Evolutionary conservation across 2,113 vertebrate species (phyloP).

Genomic region (Paramormyrops kingsleyae): DNA sequence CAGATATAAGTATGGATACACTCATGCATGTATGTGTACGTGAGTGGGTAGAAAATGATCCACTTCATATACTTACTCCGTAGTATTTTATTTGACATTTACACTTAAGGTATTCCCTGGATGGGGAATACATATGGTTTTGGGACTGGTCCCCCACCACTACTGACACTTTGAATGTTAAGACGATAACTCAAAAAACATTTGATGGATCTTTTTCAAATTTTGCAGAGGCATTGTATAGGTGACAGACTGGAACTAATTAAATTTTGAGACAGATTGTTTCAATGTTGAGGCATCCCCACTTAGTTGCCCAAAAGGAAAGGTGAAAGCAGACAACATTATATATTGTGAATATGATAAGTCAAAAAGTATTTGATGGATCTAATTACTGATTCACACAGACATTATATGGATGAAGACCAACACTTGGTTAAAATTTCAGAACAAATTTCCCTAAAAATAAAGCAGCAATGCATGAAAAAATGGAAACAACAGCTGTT

Average conservation of each 20-base stretch:
- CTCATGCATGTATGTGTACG: slow-evolving; percentile 1
- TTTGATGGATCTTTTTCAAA: not conserved
- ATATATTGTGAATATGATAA: not conserved
- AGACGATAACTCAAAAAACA: not conserved
- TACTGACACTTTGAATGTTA: not conserved
- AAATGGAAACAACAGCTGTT: not conserved
- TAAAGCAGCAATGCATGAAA: not conserved
- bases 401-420: not conserved
- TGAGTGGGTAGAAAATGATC: slow-evolving; percentile 15
- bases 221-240: not conserved
- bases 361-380: not conserved
- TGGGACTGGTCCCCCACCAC: not conserved
- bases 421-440: not conserved
- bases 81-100: slow-evolving; percentile 19
- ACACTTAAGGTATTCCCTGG: not conserved
- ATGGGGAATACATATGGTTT: not conserved
- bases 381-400: not conserved
- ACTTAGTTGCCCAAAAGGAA: not conserved
- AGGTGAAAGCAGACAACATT: not conserved
- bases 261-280: not conserved
- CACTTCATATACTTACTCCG: slow-evolving; percentile 18
- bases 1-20: not conserved
- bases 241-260: not conserved
- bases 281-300: not conserved
- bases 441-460: not conserved